These are phyloP conservation scores for Epiblema foenella DNA, from an alignment of 2,888 invertebrate species.

Conservation along the genomic window DNA sequence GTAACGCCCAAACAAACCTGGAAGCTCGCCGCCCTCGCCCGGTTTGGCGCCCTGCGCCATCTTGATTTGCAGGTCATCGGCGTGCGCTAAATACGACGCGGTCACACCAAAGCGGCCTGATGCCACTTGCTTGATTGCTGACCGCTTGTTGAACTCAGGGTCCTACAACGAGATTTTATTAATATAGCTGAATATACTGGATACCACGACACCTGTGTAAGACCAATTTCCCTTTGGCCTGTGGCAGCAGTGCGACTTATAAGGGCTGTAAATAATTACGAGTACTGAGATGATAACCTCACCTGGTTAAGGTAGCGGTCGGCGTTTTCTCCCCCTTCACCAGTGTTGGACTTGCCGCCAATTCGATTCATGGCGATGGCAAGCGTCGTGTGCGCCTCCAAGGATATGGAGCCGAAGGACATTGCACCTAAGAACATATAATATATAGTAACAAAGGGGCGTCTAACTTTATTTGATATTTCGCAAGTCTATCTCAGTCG, in stretches of 20 bases:
- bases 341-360: conserved; percentile 99
- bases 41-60: conserved; percentile 99
- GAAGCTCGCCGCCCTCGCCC: conserved; percentile 99
- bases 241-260: background rate
- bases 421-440: conserved; percentile 89
- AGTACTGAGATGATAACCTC: background rate
- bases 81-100: conserved; percentile 97
- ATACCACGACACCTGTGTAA: too few species aligned
- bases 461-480: background rate
- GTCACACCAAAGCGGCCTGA: conserved; percentile 99
- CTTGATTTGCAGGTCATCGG: conserved; percentile 99
- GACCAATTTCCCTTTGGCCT: background rate
- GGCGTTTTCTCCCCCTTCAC: conserved; percentile 96
- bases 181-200: background rate
- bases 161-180: conserved; percentile 78
- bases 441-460: background rate
- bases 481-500: too few species aligned
- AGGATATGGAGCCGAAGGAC: conserved; percentile 98
- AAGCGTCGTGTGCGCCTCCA: conserved; percentile 97
- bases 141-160: conserved; percentile 92
- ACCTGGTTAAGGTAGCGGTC: conserved; percentile 90
- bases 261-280: background rate
- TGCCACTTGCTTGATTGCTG: conserved; percentile 99
- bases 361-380: conserved; percentile 99
- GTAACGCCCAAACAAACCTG: conserved; percentile 87